Conservation (phyloP, 2,113 vertebrate genomes). For the Ammodytes marinus region DNA sequence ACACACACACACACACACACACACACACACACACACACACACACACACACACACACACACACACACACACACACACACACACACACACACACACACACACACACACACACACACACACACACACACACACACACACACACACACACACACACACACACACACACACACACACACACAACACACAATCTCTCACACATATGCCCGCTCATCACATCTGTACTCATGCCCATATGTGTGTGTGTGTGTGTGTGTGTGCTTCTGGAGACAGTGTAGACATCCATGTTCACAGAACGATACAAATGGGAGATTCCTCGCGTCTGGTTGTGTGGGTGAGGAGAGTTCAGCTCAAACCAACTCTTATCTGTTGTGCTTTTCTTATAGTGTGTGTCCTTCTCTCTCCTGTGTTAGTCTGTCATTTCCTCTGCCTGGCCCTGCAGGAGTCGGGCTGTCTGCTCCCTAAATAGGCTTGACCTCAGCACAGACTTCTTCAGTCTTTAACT, state of each 20-base stretch:
- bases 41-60: background rate
- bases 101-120: constrained; percentile 10
- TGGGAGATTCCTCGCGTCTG: constrained; percentile 37
- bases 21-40: background rate
- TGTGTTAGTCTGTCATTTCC: constrained; percentile 74
- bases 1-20: background rate
- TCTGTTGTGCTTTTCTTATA: constrained; percentile 6
- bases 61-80: background rate
- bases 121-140: background rate
- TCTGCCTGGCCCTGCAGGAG: constrained; percentile 71
- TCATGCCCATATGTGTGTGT: constrained; percentile 15
- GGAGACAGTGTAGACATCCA: constrained; percentile 13
- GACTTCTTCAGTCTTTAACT: constrained; percentile 75
- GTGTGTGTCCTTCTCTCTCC: constrained; percentile 38
- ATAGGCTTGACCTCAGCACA: constrained; percentile 79
- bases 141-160: background rate
- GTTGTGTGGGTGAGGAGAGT: constrained; percentile 24
- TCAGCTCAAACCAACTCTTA: constrained; percentile 43
- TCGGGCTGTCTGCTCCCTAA: constrained; percentile 81
- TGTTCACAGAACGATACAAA: constrained; percentile 38
- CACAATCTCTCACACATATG: background rate
- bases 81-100: background rate
- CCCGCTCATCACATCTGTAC: constrained; percentile 19
- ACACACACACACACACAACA: background rate
- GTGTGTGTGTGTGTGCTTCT: background rate